Evolutionary conservation across 2,113 vertebrate species (phyloP), one percentile per base, ranked within the genome.

Genomic region (Fulica atra): DNA sequence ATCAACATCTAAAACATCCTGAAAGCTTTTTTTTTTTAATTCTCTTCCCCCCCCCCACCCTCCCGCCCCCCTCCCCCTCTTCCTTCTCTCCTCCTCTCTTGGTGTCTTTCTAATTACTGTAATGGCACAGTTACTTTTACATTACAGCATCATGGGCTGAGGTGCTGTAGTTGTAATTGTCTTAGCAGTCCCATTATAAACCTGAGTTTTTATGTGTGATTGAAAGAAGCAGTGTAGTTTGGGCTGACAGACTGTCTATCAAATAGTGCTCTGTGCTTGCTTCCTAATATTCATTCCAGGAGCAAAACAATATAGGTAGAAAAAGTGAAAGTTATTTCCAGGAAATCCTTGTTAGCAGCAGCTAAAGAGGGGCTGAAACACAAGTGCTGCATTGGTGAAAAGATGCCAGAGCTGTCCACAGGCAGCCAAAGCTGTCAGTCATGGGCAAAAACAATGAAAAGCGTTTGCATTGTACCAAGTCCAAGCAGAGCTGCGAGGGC

Each of bases 401-500:
- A 50, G 44, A 11, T 44, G 21, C 26, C 35, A 28, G 74, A 53
- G 38, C n/a, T 28, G 1, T 28, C 51, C 16, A 1, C 2, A 25
- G 59, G 36, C 82, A 66, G 54, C 16, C 36, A 28, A 61, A 82
- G 48, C 3, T 36, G 1, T 25, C 42, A 17, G 29, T 21, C n/a
- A 5, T 1, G 1, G 8, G 25, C 46, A n/a, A 23, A 73, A 50
- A 11, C 25, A 29, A 15, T 0, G 10, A 8, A 3, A 40, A 48
- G 10, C 0, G 0, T 64, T 80, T 59, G 42, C 19, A 5, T 9
- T 38, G 18, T 15, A 0, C 0, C 0, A 56, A 42, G 42, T 28
- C 38, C 44, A 24, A 10, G 44, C 68, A 14, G 57, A 21, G 46
- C 33, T 1, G 4, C 1, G 16, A 46, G 29, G 42, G 38, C 23